phyloP scores from a whole-genome alignment of 53 echinoderm and acorn worm genomes.

The Mesocentrotus franciscanus region DNA sequence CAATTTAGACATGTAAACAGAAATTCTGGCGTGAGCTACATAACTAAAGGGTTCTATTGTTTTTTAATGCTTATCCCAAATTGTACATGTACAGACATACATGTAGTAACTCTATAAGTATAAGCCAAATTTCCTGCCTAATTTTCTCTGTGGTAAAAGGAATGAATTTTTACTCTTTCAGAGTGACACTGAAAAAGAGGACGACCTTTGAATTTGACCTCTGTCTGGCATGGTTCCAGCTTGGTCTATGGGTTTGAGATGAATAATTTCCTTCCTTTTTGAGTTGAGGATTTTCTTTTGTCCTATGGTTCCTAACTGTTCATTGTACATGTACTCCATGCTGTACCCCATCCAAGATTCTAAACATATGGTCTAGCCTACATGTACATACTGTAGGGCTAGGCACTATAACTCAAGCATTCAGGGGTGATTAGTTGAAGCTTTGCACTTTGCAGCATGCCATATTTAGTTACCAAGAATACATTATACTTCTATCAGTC shows the following conservation, averaged over 20 bases:
- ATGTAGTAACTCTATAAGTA: background rate
- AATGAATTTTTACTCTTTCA: background rate
- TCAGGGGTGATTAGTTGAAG: background rate
- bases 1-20: background rate
- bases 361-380: background rate
- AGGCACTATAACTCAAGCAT: background rate
- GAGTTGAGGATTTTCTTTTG: background rate
- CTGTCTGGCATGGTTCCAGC: slow-evolving; percentile 32
- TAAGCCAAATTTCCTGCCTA: background rate
- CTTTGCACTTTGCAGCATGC: background rate
- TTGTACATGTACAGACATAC: background rate
- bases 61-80: background rate
- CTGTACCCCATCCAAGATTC: background rate
- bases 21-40: background rate
- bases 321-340: background rate
- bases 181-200: background rate
- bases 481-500: background rate
- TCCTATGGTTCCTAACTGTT: background rate
- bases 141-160: background rate
- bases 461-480: background rate
- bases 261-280: slow-evolving; percentile 54
- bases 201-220: slow-evolving; percentile 38
- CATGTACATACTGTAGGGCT: no score
- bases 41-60: background rate
- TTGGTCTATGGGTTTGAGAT: background rate